These are phyloP conservation scores for Uria aalge DNA, from an alignment of 2,113 vertebrate genomes.

Conservation along the genomic window DNA sequence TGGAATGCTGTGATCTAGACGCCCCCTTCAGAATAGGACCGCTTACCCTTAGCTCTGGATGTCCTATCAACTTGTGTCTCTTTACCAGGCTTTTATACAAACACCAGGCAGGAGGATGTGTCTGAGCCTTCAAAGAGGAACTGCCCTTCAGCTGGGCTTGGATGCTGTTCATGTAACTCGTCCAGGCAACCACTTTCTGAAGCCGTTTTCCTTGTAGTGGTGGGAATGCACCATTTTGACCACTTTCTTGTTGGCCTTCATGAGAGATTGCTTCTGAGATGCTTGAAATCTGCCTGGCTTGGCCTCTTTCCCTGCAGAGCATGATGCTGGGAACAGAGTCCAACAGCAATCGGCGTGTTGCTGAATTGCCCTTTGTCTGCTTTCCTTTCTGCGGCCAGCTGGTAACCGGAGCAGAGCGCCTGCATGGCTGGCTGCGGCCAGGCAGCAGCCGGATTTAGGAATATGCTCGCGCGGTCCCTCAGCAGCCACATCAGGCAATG, in stretches of 20 bases:
- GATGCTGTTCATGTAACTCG: not conserved
- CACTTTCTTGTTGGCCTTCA: accelerated
- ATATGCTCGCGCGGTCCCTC: accelerated
- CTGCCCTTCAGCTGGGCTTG: not conserved
- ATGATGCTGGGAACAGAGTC: not conserved
- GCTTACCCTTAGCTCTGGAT: not conserved
- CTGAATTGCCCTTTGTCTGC: constrained; percentile 56
- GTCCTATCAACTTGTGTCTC: not conserved
- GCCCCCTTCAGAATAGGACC: not conserved
- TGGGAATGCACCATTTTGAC: accelerated
- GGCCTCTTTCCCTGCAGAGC: not conserved
- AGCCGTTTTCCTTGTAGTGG: not conserved
- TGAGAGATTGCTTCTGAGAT: not conserved
- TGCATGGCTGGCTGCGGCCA: not conserved
- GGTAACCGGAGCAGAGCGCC: not conserved
- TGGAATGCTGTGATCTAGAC: not conserved
- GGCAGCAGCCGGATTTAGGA: not conserved
- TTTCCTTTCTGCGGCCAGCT: not conserved
- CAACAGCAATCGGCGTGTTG: not conserved
- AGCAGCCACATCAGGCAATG: not conserved
- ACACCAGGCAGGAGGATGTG: not conserved
- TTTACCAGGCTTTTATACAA: not conserved
- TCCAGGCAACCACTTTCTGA: not conserved
- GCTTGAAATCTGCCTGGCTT: not conserved
- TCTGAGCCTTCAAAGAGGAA: not conserved